These are phyloP conservation scores for Harpagus bidentatus DNA, from an alignment of 2,113 vertebrate genomes.

Conservation along the genomic window DNA sequence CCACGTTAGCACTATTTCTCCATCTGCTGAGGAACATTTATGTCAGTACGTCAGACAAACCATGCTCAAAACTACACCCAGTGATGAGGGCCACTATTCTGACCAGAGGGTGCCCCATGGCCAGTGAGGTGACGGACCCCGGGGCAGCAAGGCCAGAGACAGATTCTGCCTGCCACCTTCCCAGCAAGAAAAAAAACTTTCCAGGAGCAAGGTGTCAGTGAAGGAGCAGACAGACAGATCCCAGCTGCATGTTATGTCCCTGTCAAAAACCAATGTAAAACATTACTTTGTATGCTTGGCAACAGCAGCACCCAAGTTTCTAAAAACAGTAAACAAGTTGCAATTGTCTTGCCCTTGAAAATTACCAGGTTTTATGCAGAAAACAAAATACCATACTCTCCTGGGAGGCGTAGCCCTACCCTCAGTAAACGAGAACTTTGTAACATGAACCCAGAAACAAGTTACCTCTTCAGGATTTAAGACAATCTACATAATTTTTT, in stretches of 20 bases:
- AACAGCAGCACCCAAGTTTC: neutral
- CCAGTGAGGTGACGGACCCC: neutral
- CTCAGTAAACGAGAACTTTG: neutral
- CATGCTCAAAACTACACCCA: neutral
- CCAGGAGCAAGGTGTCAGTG: neutral
- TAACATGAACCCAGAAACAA: neutral
- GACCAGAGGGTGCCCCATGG: neutral
- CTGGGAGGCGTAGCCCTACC: neutral
- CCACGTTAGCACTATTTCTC: neutral
- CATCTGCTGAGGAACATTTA: neutral
- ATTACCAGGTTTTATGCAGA: neutral
- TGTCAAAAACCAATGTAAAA: neutral
- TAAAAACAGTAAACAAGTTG: neutral
- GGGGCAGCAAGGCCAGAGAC: fast-evolving
- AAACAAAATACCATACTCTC: neutral
- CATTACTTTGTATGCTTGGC: neutral
- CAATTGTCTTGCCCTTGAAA: neutral
- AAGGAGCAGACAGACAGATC: neutral
- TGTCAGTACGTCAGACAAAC: neutral
- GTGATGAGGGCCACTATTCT: neutral
- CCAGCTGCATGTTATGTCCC: too few relatives aligned
- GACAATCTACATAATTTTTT: neutral
- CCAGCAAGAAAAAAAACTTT: neutral
- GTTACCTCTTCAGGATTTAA: neutral
- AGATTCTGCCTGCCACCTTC: neutral